A percentile compares a stretch with the other conserved stretches of the same genome.
Evolutionary conservation across 2,888 invertebrate genomes (phyloP).

Genomic region (Oasisia sp.): DNA sequence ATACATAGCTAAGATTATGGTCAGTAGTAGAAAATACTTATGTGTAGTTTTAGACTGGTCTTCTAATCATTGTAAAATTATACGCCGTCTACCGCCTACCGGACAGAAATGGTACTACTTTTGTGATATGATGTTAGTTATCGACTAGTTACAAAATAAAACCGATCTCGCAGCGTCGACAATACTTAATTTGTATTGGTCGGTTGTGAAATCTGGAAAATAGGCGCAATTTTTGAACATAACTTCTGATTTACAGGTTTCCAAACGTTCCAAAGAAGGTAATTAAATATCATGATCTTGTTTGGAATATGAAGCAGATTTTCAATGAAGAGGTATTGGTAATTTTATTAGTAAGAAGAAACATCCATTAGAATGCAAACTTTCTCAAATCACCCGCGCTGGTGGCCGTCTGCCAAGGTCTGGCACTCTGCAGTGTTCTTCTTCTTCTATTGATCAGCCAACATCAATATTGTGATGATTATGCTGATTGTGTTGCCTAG

Average conservation of each 20-base stretch:
- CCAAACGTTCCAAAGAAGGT: not conserved
- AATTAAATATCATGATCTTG: not conserved
- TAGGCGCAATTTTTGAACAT: slow-evolving; percentile 17
- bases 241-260: not conserved
- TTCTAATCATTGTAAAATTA: too few species aligned
- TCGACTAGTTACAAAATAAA: not conserved
- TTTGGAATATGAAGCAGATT: not conserved
- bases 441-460: too few species aligned
- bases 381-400: not conserved
- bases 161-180: not conserved
- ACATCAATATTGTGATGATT: too few species aligned
- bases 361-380: not conserved
- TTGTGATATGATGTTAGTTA: not conserved
- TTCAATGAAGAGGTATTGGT: not conserved
- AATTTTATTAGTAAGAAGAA: not conserved
- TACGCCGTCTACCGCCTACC: too few species aligned
- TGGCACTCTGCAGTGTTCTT: too few species aligned
- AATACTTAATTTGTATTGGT: not conserved
- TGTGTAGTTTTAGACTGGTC: too few species aligned
- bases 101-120: not conserved
- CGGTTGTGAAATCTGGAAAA: not conserved
- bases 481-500: too few species aligned
- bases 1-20: too few species aligned
- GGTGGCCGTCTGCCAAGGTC: too few species aligned
- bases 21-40: too few species aligned